phyloP scores from a whole-genome alignment of 2,797 vertebrate genomes.

The Acrossocheilus wenchowensis region DNA sequence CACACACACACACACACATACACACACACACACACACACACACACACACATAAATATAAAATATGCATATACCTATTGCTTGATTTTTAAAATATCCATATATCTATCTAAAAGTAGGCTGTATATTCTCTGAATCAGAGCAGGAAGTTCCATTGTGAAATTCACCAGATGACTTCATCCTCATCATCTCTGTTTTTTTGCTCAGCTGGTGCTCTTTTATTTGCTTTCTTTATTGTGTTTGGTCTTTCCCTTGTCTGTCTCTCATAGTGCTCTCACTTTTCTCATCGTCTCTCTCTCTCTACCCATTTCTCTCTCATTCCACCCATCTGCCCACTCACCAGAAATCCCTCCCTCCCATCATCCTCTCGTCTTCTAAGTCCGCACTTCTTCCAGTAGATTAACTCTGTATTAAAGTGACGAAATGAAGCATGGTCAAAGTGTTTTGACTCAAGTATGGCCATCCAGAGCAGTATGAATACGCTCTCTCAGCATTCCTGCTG shows the following conservation, averaged over 20 bases:
- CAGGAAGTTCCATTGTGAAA: constrained; percentile 39
- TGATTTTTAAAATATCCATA: no score
- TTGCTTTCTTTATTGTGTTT: constrained; percentile 55
- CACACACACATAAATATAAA: no score
- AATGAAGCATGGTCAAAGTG: constrained; percentile 59
- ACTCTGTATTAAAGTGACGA: constrained; percentile 58
- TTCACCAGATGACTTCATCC: constrained; percentile 50
- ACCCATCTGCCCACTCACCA: constrained; percentile 39
- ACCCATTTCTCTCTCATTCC: neutral
- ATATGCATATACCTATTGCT: no score
- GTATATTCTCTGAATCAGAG: constrained; percentile 24
- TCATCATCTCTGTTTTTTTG: constrained; percentile 50
- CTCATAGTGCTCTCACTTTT: constrained; percentile 48
- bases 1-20: no score
- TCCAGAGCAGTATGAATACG: constrained; percentile 58
- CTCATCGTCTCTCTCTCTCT: constrained; percentile 23
- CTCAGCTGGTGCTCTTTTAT: constrained; percentile 42
- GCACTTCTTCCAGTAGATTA: constrained; percentile 61
- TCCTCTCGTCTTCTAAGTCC: constrained; percentile 45
- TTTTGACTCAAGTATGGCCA: constrained; percentile 55
- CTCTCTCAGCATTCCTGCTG: constrained; percentile 47
- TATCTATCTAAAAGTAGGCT: neutral
- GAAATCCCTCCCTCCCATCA: constrained; percentile 41
- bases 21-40: no score
- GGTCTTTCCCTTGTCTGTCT: constrained; percentile 46